A percentile compares a stretch with the other conserved stretches of the same genome.
Evolutionary conservation across 2,113 vertebrate species (phyloP).

Genomic region (Pygoscelis adeliae): DNA sequence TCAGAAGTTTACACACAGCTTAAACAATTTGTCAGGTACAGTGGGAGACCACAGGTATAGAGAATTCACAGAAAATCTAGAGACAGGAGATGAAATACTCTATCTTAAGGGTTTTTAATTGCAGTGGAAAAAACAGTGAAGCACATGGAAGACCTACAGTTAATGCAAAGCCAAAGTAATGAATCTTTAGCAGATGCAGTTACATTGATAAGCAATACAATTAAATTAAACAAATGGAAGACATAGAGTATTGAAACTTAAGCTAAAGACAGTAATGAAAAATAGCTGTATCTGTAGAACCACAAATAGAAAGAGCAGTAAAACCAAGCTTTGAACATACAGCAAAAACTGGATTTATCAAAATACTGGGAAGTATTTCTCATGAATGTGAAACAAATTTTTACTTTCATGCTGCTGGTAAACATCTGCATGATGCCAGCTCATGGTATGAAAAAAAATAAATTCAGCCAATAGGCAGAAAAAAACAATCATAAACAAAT

Average conservation of each 20-base stretch:
- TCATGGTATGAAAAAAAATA: neutral
- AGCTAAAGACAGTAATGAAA: neutral
- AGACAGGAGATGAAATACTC: neutral
- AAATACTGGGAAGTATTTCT: neutral
- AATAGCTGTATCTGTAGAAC: neutral
- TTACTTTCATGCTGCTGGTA: neutral
- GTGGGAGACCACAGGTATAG: neutral
- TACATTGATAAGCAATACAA: neutral
- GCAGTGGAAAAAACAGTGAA: neutral
- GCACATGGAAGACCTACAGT: neutral
- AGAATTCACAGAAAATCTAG: neutral
- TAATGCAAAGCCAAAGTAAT: neutral
- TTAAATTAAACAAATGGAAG: neutral
- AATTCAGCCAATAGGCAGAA: neutral
- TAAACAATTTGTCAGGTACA: neutral
- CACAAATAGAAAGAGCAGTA: neutral
- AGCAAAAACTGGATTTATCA: neutral
- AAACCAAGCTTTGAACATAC: neutral
- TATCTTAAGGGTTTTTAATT: neutral
- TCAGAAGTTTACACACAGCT: neutral
- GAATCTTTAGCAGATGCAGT: neutral
- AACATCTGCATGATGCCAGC: neutral
- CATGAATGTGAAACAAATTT: neutral
- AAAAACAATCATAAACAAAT: neutral
- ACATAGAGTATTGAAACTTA: neutral